These are phyloP conservation scores for Squalus acanthias DNA, from an alignment of 2,797 vertebrate species.

Conservation along the genomic window DNA sequence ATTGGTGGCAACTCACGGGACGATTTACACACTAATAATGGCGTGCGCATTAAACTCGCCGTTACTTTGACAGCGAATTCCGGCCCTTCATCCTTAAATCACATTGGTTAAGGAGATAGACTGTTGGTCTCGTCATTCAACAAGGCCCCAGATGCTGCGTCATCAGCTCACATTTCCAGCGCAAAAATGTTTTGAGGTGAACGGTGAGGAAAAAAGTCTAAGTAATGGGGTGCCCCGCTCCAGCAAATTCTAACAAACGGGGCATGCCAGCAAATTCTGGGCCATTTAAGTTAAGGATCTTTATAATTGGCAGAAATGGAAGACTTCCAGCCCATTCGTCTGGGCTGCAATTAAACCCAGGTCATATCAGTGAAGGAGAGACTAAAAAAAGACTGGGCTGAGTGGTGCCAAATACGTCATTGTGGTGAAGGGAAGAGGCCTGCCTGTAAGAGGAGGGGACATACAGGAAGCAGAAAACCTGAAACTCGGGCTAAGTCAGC, in stretches of 20 bases:
- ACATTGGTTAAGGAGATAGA: no score
- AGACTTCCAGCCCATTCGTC: not conserved
- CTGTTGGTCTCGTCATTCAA: not conserved
- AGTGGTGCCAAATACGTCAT: not conserved
- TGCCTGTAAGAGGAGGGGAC: not conserved
- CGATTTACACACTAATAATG: no score
- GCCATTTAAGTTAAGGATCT: not conserved
- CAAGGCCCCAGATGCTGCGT: not conserved
- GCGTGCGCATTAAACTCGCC: no score
- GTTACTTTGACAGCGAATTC: no score
- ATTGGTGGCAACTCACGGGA: no score
- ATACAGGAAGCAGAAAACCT: not conserved
- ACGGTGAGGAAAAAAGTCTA: not conserved
- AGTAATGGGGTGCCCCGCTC: not conserved
- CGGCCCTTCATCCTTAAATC: no score
- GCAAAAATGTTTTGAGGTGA: not conserved
- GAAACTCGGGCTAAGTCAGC: not conserved
- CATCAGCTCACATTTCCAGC: not conserved
- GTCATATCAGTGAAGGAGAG: not conserved
- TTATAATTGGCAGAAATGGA: not conserved
- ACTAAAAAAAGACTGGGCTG: not conserved
- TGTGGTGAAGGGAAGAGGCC: not conserved
- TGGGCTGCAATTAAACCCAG: not conserved
- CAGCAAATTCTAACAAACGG: not conserved
- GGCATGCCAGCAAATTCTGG: not conserved